These are phyloP conservation scores for Drosophila planitibia DNA, from an alignment of 2,888 invertebrate species.

Conservation along the genomic window DNA sequence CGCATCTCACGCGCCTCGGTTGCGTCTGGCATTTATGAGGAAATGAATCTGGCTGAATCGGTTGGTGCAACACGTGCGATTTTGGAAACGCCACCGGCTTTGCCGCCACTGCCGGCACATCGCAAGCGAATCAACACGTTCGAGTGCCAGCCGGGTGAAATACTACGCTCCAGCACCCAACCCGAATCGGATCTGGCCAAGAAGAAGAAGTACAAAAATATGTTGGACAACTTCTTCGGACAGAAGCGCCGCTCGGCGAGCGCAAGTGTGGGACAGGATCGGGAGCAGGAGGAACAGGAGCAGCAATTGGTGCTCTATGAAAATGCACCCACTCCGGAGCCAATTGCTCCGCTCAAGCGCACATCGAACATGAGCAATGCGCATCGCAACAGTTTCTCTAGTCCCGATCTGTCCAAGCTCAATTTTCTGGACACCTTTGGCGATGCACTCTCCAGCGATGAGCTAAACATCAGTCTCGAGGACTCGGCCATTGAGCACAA, in stretches of 20 bases:
- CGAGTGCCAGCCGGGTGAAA: slow-evolving; percentile 69
- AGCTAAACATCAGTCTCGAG: slow-evolving; percentile 72
- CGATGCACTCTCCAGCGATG: slow-evolving; percentile 68
- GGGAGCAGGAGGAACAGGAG: slow-evolving; percentile 16
- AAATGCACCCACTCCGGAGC: slow-evolving; percentile 66
- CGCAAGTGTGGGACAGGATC: slow-evolving; percentile 60
- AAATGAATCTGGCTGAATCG: slow-evolving; percentile 81
- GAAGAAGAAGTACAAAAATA: slow-evolving; percentile 83
- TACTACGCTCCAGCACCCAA: slow-evolving; percentile 84
- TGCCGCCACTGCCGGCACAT: slow-evolving; percentile 82
- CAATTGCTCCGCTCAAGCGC: slow-evolving; percentile 24
- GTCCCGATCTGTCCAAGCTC: slow-evolving; percentile 84
- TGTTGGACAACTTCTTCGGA: slow-evolving; percentile 82
- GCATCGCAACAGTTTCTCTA: slow-evolving; percentile 85
- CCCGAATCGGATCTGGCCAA: slow-evolving; percentile 84
- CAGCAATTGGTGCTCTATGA: slow-evolving; percentile 53
- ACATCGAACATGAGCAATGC: slow-evolving; percentile 48
- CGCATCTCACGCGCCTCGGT: slow-evolving; percentile 82
- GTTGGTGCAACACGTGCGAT: slow-evolving; percentile 38
- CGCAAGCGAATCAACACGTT: slow-evolving; percentile 84
- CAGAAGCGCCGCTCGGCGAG: slow-evolving; percentile 75
- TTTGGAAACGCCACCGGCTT: slow-evolving; percentile 63
- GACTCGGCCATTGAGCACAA: slow-evolving; percentile 68
- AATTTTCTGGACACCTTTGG: slow-evolving; percentile 79
- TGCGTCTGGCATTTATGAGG: slow-evolving; percentile 85